Evolutionary conservation across 2,888 invertebrate genomes (phyloP), one percentile per base, ranked within the genome.

Genomic region (Bembecia ichneumoniformis): DNA sequence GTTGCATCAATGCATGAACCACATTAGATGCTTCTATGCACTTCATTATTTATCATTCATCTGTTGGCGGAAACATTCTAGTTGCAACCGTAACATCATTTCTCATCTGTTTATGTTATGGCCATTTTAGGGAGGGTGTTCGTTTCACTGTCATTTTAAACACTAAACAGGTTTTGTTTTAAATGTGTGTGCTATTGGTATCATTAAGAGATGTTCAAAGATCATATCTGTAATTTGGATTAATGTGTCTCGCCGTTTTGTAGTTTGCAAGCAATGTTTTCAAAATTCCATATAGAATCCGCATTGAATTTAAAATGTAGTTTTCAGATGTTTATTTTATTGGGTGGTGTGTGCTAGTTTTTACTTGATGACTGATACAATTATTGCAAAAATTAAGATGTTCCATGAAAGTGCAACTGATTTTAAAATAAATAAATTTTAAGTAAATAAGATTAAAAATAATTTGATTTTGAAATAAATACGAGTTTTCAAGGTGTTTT

Each of bases 1-100:
- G 86, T 87, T 81, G 84, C 84, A 78, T 74, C 68, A 64, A 78
- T 80, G 86, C 86, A 87, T 86, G 86, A 70, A 77, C 86, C 86
- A 84, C 82, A 69, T 71, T 87, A 86, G 84, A 80, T 66, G 86
- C 86, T 86, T 86, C 60, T 47, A 65, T 66, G 78, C 84, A 83
- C 84, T 82, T 64, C 58, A 64, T 74, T 72, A 66, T 66, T 71
- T 74, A 75, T 70, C 63, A 66, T 61, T 71, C 68, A 71, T 69
- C 51, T 56, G 54, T 53, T 62, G 40, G 40, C 62, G 40, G 40
- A 40, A 14, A 40, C 40, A 40, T 40, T 40, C 40, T 40, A 40
- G 40, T 40, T 40, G 40, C n/a, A 11, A 13, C 40, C 40, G 14
- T 59, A 60, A 62, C 49, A 10, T 17, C 44, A 44, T 17, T 28